Evolutionary conservation across 2,888 invertebrate species (phyloP), one percentile per base, ranked within the genome.

Genomic region (Trissolcus brochymenae): DNA sequence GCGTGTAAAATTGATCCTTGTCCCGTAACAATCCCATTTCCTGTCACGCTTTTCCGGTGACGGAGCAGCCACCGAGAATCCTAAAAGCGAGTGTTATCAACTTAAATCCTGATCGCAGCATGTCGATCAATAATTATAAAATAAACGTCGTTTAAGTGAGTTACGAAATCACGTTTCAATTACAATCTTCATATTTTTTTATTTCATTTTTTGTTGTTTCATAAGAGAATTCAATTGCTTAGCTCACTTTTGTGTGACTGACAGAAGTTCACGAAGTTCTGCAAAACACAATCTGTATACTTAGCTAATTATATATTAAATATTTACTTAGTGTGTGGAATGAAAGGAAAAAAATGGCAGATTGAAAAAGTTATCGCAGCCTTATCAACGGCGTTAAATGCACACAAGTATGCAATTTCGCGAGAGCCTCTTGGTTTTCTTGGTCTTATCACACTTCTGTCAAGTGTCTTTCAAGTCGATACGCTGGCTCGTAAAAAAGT

Each of bases 1-100:
- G 71, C 71, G 67, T 76, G 67, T 67, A 76, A 71, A 76, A 71
- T 76, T 66, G 76, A 71, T 76, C 76, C 61, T 71, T 76, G 71
- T 76, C 71, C 62, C 67, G 76, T 67, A 71, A 67, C 76, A 72
- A 62, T 71, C 53, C 71, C 57, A 67, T 54, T 76, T 76, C 76
- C 71, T 71, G 76, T 67, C 71, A 72, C 76, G 76, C 71, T 71
- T 67, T 76, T 76, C 76, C 76, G 76, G 67, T 19, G 66, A 51
- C 51, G 54, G 11, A 19, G 66, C 70, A 66, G 57, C 59, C 56
- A 76, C 66, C 62, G 66, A 67, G 62, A 67, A 72, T 76, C 71
- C 71, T 56, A 62, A 71, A 71, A 76, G 67, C 76, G 67, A 76
- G 71, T 67, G 71, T 76, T 66, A 62, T 66, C 56, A 35, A 35